Evolutionary conservation across 2,113 vertebrate genomes (phyloP).

Genomic region (Malurus alboscapulatus): DNA sequence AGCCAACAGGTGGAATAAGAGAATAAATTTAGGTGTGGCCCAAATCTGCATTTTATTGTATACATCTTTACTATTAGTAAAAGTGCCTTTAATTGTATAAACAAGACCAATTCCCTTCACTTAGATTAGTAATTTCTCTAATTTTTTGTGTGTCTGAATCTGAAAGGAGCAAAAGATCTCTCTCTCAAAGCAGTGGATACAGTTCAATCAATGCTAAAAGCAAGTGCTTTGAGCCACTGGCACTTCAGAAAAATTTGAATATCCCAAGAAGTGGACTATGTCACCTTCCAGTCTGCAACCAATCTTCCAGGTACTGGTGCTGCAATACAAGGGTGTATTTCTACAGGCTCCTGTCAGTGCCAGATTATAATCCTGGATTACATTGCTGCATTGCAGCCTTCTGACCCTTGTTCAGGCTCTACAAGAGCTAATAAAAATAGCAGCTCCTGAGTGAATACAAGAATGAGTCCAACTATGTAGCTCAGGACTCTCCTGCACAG

Average conservation of each 20-base stretch:
- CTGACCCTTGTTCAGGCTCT: not conserved
- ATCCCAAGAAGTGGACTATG: not conserved
- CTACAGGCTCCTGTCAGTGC: fast-evolving
- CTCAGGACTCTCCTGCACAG: not conserved
- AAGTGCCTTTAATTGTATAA: not conserved
- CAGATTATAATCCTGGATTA: not conserved
- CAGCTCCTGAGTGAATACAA: not conserved
- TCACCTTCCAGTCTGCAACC: not conserved
- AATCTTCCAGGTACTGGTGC: not conserved
- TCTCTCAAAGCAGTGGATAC: not conserved
- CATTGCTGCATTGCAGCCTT: not conserved
- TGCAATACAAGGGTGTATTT: not conserved
- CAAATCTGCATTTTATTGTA: not conserved
- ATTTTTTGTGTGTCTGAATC: not conserved
- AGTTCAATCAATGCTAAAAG: not conserved
- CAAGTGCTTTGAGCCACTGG: not conserved
- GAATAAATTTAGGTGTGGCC: not conserved
- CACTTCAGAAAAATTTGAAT: not conserved
- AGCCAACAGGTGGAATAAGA: not conserved
- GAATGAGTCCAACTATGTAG: not conserved
- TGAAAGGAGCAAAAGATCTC: not conserved
- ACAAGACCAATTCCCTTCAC: not conserved
- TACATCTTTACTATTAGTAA: not conserved
- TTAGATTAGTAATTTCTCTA: not conserved
- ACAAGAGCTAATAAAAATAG: not conserved